These are phyloP conservation scores for Esox masquinongy DNA, from an alignment of 2,797 vertebrate species.

Conservation along the genomic window DNA sequence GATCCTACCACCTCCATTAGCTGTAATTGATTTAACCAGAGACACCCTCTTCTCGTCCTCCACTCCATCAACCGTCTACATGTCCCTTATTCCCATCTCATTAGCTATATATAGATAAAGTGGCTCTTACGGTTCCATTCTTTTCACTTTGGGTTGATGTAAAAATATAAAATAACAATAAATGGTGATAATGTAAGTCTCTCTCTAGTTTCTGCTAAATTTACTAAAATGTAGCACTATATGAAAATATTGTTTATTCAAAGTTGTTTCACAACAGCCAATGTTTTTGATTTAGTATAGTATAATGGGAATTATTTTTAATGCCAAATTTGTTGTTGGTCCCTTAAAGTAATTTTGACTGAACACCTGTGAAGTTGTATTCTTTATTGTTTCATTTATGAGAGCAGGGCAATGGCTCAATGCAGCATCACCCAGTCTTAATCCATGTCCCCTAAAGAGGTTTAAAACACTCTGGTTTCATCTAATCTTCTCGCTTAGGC, in stretches of 20 bases:
- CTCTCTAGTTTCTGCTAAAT: too few species aligned
- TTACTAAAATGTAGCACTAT: too few species aligned
- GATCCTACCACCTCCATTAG: slow-evolving; percentile 72
- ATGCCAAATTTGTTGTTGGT: slow-evolving; percentile 24
- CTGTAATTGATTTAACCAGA: slow-evolving; percentile 70
- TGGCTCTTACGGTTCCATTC: not conserved
- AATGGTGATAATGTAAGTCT: not conserved
- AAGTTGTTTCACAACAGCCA: too few species aligned
- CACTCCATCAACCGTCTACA: slow-evolving; percentile 36
- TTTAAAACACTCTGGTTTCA: slow-evolving; percentile 98
- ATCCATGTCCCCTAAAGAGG: slow-evolving; percentile 88
- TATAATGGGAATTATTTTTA: slow-evolving; percentile 7
- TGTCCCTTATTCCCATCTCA: slow-evolving; percentile 27
- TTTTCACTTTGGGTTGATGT: not conserved
- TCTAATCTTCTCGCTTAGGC: slow-evolving; percentile 94
- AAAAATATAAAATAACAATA: not conserved
- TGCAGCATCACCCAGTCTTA: slow-evolving; percentile 79
- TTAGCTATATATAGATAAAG: slow-evolving; percentile 40
- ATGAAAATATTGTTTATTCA: too few species aligned
- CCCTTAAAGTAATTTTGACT: slow-evolving; percentile 30
- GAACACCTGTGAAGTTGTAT: slow-evolving; percentile 80
- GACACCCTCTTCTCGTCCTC: slow-evolving; percentile 24
- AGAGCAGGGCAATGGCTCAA: slow-evolving; percentile 72
- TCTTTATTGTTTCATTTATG: slow-evolving; percentile 77
- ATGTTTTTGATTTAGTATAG: not conserved